Conservation (phyloP, 2,113 vertebrate species). For the Nesospiza acunhae region DNA sequence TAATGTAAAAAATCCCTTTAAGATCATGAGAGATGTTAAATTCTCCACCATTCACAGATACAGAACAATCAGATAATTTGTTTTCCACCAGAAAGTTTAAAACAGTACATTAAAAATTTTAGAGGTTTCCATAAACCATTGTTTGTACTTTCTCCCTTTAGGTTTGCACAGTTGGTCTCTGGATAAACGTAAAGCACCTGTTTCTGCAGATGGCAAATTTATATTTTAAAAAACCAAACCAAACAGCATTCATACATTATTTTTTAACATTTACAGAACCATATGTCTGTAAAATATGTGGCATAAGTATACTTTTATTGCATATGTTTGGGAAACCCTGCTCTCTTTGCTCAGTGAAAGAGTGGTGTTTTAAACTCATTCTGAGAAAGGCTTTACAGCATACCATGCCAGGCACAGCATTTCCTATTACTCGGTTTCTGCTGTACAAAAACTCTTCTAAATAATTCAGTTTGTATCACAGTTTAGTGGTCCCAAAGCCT, state of each 20-base stretch:
- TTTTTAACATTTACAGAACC: conserved; percentile 50
- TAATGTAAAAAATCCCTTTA: not conserved
- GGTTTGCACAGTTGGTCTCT: conserved; percentile 41
- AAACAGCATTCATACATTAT: not conserved
- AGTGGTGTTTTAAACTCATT: not conserved
- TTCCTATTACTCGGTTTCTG: conserved; percentile 8
- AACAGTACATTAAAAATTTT: conserved; percentile 10
- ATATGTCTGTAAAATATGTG: conserved; percentile 34
- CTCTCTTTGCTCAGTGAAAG: not conserved
- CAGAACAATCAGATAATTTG: not conserved
- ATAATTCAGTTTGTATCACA: conserved; percentile 16
- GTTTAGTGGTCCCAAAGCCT: conserved; percentile 31
- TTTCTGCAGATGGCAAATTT: conserved; percentile 21
- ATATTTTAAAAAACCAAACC: not conserved
- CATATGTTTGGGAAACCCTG: conserved; percentile 17
- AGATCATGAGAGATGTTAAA: not conserved
- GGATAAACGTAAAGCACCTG: conserved; percentile 54
- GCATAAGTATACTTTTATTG: not conserved
- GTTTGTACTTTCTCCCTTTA: conserved; percentile 33
- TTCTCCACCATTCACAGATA: not conserved
- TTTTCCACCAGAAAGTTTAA: conserved; percentile 19
- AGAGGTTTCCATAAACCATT: conserved; percentile 34
- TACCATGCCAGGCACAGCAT: not conserved
- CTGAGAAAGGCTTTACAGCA: not conserved
- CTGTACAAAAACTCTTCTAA: not conserved